phyloP scores from a whole-genome alignment of 1,140 invertebrate genomes.

The Chironomus tepperi region DNA sequence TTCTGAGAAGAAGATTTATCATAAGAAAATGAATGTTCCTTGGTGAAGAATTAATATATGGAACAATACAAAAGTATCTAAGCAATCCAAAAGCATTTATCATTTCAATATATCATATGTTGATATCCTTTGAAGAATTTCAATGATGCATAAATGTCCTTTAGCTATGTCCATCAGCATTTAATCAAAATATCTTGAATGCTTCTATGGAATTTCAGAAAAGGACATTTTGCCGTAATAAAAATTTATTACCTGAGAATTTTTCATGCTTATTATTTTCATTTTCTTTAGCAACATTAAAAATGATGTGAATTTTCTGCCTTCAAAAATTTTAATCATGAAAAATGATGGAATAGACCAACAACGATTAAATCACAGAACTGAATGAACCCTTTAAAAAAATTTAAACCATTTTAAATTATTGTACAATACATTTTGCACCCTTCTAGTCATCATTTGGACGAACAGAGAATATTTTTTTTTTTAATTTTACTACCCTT shows the following conservation, averaged over 20 bases:
- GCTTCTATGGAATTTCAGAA: neutral
- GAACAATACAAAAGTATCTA: neutral
- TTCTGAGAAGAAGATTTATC: too few species aligned
- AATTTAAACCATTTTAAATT: slow-evolving; percentile 3
- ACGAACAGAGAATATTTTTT: too few species aligned
- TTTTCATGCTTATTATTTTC: too few species aligned
- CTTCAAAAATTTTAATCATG: neutral
- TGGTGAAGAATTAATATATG: neutral
- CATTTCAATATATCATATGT: neutral
- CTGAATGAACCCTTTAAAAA: neutral
- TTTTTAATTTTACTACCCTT: neutral
- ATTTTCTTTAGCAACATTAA: too few species aligned
- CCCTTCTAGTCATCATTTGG: too few species aligned
- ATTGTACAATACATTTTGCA: neutral
- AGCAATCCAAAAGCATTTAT: neutral
- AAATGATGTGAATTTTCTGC: too few species aligned
- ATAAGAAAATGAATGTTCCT: neutral
- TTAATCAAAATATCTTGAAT: neutral
- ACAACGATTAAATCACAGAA: too few species aligned
- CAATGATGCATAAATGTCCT: neutral
- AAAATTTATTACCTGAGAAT: too few species aligned
- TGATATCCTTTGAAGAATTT: neutral
- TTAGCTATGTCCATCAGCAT: neutral
- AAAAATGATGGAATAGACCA: neutral
- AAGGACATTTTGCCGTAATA: too few species aligned